Base-by-base conservation (phyloP, 2,113 vertebrate genomes). In the Xiphophorus maculatus region DNA sequence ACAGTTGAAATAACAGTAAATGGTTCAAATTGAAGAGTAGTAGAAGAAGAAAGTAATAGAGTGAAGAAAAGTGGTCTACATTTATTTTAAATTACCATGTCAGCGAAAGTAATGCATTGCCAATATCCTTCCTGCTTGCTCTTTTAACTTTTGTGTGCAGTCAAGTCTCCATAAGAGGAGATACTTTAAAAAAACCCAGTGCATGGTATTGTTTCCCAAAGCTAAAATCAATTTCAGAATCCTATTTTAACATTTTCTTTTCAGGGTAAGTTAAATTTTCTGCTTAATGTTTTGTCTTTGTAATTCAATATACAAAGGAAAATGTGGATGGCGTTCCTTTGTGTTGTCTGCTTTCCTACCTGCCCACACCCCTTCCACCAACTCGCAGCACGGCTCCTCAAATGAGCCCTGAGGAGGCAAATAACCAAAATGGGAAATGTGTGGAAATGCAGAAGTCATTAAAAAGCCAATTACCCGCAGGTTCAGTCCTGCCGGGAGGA, bases 391-490 rank as follows among this genome's bases (percentile, higher is more conserved):
- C 71, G 83, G 68, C 79, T 84, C 73, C 87, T 84, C 67, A 80
- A 90, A 87, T 82, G 84, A 89, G 80, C 79, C 83, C 81, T 82
- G 87, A 84, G 83, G 72, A 86, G 69, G 71, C 82, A 89, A 87
- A 90, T 82, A 88, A 80, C 83, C 77, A 66, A 33, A 71, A 83
- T 78, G 63, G 82, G 84, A 82, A 88, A 80, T 66, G 85, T 82
- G 84, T 82, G 75, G 83, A 87, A 90, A 91, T 93, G 94, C 93
- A 95, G 91, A 95, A 92, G 80, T 95, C 94, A 96, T 96, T 96
- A 96, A 96, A 96, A 96, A 96, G 94, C 94, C 95, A 96, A 95
- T 96, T 95, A 95, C 74, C 82, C 66, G 28, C 69, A 80, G 75
- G 82, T 88, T 94, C 90, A 89, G 89, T 94, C 93, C 81, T 74